These are phyloP conservation scores for Willisornis vidua DNA, from an alignment of 2,113 vertebrate species.

Conservation along the genomic window DNA sequence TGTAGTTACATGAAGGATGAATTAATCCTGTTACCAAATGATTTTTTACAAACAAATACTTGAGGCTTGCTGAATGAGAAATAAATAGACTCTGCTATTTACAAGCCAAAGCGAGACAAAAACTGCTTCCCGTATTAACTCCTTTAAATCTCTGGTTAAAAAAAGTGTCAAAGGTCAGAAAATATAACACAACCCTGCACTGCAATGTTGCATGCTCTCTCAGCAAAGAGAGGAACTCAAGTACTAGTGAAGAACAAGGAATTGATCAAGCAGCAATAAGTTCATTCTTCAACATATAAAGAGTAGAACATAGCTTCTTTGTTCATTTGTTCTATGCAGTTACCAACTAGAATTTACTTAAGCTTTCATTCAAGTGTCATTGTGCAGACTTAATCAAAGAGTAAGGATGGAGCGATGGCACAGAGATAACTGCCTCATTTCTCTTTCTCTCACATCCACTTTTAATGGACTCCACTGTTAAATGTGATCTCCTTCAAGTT, in stretches of 20 bases:
- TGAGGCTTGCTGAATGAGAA: conserved; percentile 41
- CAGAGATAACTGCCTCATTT: conserved; percentile 30
- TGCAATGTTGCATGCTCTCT: conserved; percentile 28
- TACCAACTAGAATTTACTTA: conserved; percentile 58
- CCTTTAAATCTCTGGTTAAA: conserved; percentile 30
- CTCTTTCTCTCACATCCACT: neutral
- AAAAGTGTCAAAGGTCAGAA: conserved; percentile 47
- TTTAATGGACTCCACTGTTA: neutral
- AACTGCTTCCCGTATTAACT: conserved; percentile 58
- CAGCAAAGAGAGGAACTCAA: conserved; percentile 46
- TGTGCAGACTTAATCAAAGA: conserved; percentile 45
- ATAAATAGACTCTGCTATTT: conserved; percentile 51
- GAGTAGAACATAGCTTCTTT: conserved; percentile 54
- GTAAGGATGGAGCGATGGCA: neutral
- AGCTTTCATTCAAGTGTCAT: conserved; percentile 56
- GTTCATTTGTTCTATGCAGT: conserved; percentile 63
- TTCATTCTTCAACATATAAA: conserved; percentile 54
- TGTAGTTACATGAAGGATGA: conserved; percentile 52
- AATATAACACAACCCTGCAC: conserved; percentile 41
- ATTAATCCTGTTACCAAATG: conserved; percentile 57
- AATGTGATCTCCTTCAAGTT: neutral
- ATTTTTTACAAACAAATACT: conserved; percentile 61
- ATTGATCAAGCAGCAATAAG: conserved; percentile 53
- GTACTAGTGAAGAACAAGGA: conserved; percentile 40
- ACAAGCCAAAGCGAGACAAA: conserved; percentile 56